Conservation (phyloP, 2,113 vertebrate species). For the Rhodinocichla rosea region DNA sequence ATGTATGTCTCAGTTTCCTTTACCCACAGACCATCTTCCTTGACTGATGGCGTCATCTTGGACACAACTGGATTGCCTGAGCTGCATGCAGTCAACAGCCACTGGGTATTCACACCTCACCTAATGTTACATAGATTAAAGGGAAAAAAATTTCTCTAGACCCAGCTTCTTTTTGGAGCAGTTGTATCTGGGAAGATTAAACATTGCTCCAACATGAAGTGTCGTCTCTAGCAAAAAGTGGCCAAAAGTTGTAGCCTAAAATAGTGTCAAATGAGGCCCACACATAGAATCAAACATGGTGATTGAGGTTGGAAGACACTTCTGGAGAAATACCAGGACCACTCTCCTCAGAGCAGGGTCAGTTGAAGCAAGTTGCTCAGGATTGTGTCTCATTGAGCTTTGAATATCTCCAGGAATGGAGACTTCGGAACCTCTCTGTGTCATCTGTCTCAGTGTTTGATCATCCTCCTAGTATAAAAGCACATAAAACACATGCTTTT, state of each 20-base stretch:
- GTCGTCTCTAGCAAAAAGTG: background rate
- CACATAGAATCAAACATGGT: background rate
- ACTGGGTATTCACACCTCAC: background rate
- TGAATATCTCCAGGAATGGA: background rate
- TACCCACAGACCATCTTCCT: background rate
- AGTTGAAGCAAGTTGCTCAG: background rate
- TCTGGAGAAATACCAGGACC: background rate
- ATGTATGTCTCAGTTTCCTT: background rate
- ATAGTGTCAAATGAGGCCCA: background rate
- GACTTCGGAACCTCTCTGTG: background rate
- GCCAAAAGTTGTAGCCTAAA: background rate
- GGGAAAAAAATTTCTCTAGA: background rate
- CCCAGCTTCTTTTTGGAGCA: background rate
- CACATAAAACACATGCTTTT: fast-evolving
- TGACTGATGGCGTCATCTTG: background rate
- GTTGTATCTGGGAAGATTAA: background rate
- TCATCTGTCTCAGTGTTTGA: background rate
- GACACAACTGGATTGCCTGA: background rate
- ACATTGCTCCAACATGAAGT: background rate
- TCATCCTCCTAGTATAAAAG: background rate
- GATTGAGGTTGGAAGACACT: background rate
- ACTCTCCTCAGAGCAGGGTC: background rate
- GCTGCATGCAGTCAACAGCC: background rate
- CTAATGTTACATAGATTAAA: background rate
- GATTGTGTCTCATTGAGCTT: background rate